phyloP scores from a whole-genome alignment of 2,113 vertebrate species.

The Poicephalus meyeri region DNA sequence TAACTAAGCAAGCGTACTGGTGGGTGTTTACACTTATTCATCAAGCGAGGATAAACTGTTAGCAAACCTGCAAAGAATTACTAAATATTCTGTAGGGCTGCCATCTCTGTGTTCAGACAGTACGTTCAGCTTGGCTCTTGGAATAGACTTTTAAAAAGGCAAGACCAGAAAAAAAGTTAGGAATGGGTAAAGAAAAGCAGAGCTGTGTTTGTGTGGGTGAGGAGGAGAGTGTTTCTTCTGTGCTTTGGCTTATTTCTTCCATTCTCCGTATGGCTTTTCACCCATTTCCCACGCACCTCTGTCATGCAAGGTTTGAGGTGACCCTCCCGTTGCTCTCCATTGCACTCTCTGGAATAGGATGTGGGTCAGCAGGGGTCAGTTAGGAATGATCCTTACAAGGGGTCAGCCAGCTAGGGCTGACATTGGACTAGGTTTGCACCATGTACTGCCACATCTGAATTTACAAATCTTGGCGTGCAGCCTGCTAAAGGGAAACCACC shows the following conservation, averaged over 20 bases:
- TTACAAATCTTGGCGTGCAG: fast-evolving
- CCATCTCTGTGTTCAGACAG: background rate
- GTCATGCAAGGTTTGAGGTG: background rate
- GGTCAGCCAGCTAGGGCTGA: background rate
- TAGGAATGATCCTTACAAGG: background rate
- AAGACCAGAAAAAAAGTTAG: background rate
- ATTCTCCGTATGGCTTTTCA: background rate
- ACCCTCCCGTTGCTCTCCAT: background rate
- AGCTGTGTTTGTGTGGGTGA: background rate
- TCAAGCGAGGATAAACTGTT: background rate
- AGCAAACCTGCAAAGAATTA: background rate
- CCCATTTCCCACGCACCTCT: background rate
- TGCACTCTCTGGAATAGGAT: background rate
- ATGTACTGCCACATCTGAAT: background rate
- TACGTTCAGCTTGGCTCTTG: fast-evolving
- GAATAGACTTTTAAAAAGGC: background rate
- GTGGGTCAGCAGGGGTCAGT: background rate
- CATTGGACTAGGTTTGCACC: background rate
- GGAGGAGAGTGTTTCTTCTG: background rate
- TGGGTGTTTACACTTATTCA: background rate
- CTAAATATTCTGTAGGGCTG: background rate
- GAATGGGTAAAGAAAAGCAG: background rate
- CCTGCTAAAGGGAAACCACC: background rate
- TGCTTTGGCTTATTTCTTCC: background rate
- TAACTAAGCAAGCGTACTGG: background rate